Percentiles rank a stretch among this genome's conserved stretches.
These are phyloP conservation scores for Aspidiotus destructor DNA, from an alignment of 2,888 invertebrate genomes.

Conservation along the genomic window DNA sequence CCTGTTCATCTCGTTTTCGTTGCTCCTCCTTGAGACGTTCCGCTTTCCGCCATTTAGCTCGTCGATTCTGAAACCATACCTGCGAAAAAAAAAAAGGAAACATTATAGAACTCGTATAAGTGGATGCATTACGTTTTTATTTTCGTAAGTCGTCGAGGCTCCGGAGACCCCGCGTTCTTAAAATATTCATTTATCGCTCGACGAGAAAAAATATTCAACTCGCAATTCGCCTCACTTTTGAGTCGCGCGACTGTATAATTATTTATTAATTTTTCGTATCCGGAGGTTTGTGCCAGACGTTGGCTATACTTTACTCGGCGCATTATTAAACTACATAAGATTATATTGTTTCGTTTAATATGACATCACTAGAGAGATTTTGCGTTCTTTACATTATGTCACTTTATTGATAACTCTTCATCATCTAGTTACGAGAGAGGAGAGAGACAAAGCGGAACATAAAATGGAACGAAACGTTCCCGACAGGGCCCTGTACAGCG, in stretches of 20 bases:
- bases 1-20: conserved; percentile 59
- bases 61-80: conserved; percentile 90
- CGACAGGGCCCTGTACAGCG: conserved; percentile 6
- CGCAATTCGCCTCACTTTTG: neutral
- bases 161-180: neutral
- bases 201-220: neutral
- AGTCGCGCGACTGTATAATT: neutral
- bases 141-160: neutral
- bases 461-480: conserved; percentile 10
- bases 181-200: neutral
- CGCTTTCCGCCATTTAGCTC: conserved; percentile 88
- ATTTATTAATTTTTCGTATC: conserved; percentile 1
- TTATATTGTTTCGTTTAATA: too few species aligned
- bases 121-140: neutral
- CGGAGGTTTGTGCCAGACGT: neutral
- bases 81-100: conserved; percentile 41
- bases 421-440: neutral
- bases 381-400: neutral
- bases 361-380: too few species aligned
- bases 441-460: neutral
- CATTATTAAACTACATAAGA: neutral
- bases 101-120: neutral
- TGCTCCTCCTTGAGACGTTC: conserved; percentile 86
- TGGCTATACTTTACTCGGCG: neutral
- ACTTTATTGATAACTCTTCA: conserved; percentile 25